Percentiles rank a stretch among this genome's conserved stretches.
These are phyloP conservation scores for Rhinogobius similis DNA, from an alignment of 2,113 vertebrate species.

Conservation along the genomic window DNA sequence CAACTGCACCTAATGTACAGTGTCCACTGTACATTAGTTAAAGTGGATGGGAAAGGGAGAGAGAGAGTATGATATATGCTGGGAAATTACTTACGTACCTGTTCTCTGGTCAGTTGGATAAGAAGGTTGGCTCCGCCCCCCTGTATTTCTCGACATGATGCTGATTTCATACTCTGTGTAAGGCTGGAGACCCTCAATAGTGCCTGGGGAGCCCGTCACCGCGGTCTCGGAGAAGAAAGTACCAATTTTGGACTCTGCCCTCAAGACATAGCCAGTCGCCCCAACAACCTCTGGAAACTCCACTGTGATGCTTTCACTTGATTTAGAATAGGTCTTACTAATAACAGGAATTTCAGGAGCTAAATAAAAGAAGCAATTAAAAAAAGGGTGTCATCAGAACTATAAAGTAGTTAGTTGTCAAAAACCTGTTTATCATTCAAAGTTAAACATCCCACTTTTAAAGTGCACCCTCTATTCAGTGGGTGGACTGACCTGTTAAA, in stretches of 20 bases:
- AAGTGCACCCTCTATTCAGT: too few relatives aligned
- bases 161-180: conserved; percentile 84
- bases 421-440: background rate
- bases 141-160: conserved; percentile 83
- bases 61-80: background rate
- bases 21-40: conserved; percentile 11
- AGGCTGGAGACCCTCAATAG: conserved; percentile 79
- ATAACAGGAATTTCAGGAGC: conserved; percentile 85
- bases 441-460: too few relatives aligned
- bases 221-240: conserved; percentile 78
- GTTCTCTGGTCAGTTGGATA: conserved; percentile 78
- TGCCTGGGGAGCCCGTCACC: conserved; percentile 82
- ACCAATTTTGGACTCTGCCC: conserved; percentile 74
- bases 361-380: conserved; percentile 45
- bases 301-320: conserved; percentile 89
- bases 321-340: conserved; percentile 85
- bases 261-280: conserved; percentile 84
- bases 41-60: conserved; percentile 13
- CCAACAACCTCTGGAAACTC: conserved; percentile 83
- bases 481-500: conserved; percentile 65
- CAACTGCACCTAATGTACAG: conserved; percentile 29
- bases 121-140: conserved; percentile 87
- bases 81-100: conserved; percentile 69
- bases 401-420: background rate
- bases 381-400: background rate